These are phyloP conservation scores for Notodonta dromedarius DNA, from an alignment of 2,888 invertebrate species.

Conservation along the genomic window DNA sequence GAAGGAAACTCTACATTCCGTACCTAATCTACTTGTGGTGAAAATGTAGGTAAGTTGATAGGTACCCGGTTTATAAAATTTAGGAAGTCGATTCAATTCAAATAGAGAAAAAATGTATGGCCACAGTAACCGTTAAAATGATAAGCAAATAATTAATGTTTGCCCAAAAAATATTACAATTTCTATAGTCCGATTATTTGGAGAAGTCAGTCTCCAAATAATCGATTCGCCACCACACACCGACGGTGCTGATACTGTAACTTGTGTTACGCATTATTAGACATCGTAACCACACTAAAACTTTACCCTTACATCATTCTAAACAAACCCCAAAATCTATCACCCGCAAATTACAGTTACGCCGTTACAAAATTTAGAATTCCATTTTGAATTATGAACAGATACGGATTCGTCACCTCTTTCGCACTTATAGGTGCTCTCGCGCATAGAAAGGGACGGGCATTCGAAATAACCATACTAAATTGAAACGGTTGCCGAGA, in stretches of 20 bases:
- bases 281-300: slow-evolving; percentile 25
- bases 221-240: slow-evolving; percentile 44
- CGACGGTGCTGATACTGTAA: slow-evolving; percentile 41
- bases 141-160: neutral
- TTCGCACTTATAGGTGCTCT: slow-evolving; percentile 20
- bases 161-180: neutral
- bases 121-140: neutral
- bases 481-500: slow-evolving; percentile 48
- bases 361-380: slow-evolving; percentile 19
- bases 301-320: slow-evolving; percentile 17
- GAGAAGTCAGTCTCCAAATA: slow-evolving; percentile 21
- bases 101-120: no score
- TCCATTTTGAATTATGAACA: slow-evolving; percentile 19
- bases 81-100: no score
- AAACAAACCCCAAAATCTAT: slow-evolving; percentile 30
- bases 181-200: neutral
- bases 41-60: no score
- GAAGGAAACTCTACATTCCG: no score
- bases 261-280: slow-evolving; percentile 37
- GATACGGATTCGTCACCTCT: slow-evolving; percentile 33
- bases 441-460: slow-evolving; percentile 42
- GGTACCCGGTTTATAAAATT: no score
- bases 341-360: slow-evolving; percentile 17
- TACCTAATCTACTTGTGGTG: no score
- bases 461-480: slow-evolving; percentile 33